Evolutionary conservation across 2,888 invertebrate species (phyloP), one percentile per base, ranked within the genome.

Genomic region (Cylloceria caligata): DNA sequence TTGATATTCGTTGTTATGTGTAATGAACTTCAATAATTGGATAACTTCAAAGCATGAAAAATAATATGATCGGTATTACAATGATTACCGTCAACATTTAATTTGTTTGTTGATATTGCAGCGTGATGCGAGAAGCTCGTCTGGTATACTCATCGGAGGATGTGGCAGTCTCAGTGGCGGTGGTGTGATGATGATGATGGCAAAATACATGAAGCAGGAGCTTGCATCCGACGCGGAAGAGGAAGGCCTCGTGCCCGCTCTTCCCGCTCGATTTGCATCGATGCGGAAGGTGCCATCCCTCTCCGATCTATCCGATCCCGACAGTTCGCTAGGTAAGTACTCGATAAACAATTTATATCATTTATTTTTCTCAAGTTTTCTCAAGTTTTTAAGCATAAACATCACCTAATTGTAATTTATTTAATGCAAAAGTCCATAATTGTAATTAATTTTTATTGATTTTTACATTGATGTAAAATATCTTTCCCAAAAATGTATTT

Each of bases 261-360:
- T 93, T 67, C 92, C 93, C 68, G 93, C 93, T 84, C 93, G 94
- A 55, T 92, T 94, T 83, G 93, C 96, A 84, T 95, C 97, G 84
- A 96, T 96, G 94, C 97, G 97, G 93, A 97, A 97, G 93, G 97
- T 98, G 88, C 98, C 98, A 52, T 98, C 97, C 67, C 95, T 98
- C 88, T 97, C 97, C 88, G 98, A 98, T 93, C 95, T 98, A 69
- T 97, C 97, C 69, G 98, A 98, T 93, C 97, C 96, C 79, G 98
- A 98, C 93, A 96, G 96, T 82, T 98, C 98, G 80, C 93, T 97
- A 91, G 97, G 97, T 97, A 93, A 96, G 97, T 96, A 39, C 45
- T 72, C 57, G 13, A 55, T 55, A 30, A 24, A 11, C 52, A 13
- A 55, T 55, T 55, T 11, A 55, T 24, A 7, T 19, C 3, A 3